Conservation (phyloP, 2,113 vertebrate species). For the Eolophus roseicapilla region DNA sequence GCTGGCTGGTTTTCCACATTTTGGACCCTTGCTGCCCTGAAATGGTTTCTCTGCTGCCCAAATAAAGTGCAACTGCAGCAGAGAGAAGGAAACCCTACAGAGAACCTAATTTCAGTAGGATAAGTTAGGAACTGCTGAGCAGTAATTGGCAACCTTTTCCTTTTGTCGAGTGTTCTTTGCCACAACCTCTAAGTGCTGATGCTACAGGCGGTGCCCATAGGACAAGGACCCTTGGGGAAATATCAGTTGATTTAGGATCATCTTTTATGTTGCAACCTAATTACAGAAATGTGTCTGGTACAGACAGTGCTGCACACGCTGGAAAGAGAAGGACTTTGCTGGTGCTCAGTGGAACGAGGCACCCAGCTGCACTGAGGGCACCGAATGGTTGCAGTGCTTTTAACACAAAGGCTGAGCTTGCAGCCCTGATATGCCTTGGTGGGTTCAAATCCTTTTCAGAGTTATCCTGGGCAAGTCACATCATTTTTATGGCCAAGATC, state of each 20-base stretch:
- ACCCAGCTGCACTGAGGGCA: background rate
- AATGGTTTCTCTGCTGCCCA: background rate
- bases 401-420: background rate
- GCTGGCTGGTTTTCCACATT: background rate
- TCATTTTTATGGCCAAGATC: background rate
- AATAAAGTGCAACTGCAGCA: background rate
- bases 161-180: background rate
- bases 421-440: background rate
- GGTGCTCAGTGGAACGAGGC: background rate
- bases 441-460: background rate
- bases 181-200: background rate
- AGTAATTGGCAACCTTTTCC: background rate
- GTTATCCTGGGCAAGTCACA: background rate
- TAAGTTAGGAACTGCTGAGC: conserved; percentile 3
- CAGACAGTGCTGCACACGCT: background rate
- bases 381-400: background rate
- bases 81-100: background rate
- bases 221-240: background rate
- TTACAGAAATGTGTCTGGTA: background rate
- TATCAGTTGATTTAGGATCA: background rate
- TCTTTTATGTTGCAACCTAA: background rate
- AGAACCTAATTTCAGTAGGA: background rate
- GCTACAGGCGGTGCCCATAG: background rate
- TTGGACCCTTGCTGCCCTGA: background rate
- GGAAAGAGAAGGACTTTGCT: background rate